phyloP scores from a whole-genome alignment of 2,888 invertebrate species.

The Netelia inedita region DNA sequence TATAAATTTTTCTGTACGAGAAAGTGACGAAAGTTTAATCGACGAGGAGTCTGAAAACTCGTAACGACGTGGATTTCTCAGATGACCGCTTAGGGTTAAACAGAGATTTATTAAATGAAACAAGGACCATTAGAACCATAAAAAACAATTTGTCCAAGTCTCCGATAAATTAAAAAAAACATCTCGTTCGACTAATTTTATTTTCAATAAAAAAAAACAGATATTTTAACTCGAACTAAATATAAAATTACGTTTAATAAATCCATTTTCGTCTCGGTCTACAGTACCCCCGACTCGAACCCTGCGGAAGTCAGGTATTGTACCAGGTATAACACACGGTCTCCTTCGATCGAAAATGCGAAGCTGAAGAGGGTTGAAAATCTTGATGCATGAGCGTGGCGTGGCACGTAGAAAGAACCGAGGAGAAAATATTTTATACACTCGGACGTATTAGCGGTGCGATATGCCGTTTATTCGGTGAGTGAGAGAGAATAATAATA shows the following conservation, averaged over 20 bases:
- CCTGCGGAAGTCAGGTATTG: constrained; percentile 44
- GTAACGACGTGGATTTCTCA: too few species aligned
- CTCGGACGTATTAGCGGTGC: constrained; percentile 48
- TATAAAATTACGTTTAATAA: constrained; percentile 1
- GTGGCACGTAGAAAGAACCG: constrained; percentile 5
- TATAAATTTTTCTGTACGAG: too few species aligned
- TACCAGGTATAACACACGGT: constrained; percentile 53
- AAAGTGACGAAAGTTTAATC: too few species aligned
- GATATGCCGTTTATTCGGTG: constrained; percentile 46
- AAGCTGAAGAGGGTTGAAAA: constrained; percentile 65
- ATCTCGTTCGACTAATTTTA: too few species aligned
- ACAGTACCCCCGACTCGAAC: not conserved
- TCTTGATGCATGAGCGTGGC: constrained; percentile 61
- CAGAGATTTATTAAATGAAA: too few species aligned
- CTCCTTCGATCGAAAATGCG: constrained; percentile 47
- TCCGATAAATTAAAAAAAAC: too few species aligned
- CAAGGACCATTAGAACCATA: too few species aligned
- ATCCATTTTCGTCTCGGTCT: constrained; percentile 6
- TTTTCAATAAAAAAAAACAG: constrained; percentile 1
- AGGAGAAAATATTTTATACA: constrained; percentile 35
- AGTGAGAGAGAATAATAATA: constrained; percentile 50
- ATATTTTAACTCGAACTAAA: not conserved
- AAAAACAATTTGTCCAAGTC: too few species aligned
- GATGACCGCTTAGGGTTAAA: too few species aligned
- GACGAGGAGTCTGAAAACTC: too few species aligned